Evolutionary conservation across 1,140 invertebrate genomes (phyloP), one percentile per base, ranked within the genome.

Genomic region (Drosophila lacteicornis): DNA sequence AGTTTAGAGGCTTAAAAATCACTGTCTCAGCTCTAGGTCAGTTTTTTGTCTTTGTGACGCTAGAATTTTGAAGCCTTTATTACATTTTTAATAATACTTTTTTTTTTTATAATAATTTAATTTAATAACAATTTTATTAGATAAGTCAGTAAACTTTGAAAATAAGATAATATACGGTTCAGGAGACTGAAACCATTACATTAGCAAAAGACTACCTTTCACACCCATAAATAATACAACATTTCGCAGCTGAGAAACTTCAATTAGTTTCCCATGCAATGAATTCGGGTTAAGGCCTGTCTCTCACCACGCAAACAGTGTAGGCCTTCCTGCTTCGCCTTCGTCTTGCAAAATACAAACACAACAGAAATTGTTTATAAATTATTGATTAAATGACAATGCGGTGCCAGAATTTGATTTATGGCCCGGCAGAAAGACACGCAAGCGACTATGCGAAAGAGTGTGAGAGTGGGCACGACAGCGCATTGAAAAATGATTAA

Each of bases 381-480:
- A 90, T 82, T 86, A 91, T 91, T 91, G 84, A 91, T 91, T 91
- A 91, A 91, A 86, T 91, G 85, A 80, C 90, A 85, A 88, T 81
- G 77, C 79, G 77, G 75, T 91, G 90, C 88, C 90, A 82, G 73
- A 88, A 74, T 76, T 91, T 91, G 82, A 91, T 91, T 86, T 91
- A 91, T 90, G 80, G 66, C 74, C 74, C 45, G 74, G 46, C 70
- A 73, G 67, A 60, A 27, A 68, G 79, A 77, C 84, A 88, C 85
- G 85, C 86, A 90, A 90, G 60, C 66, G 13, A 27, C 45, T 69
- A 11, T 13, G 61, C 53, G 65, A 70, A 65, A 59, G 75, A 30
- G 62, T 75, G 69, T 66, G 70, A 75, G 69, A 62, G 42, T 75
- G 77, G 76, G 76, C 79, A 58, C 55, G 65, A 80, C 61, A 75